Base-by-base conservation (phyloP, 2,888 invertebrate species). In the Torymus tubicola region DNA sequence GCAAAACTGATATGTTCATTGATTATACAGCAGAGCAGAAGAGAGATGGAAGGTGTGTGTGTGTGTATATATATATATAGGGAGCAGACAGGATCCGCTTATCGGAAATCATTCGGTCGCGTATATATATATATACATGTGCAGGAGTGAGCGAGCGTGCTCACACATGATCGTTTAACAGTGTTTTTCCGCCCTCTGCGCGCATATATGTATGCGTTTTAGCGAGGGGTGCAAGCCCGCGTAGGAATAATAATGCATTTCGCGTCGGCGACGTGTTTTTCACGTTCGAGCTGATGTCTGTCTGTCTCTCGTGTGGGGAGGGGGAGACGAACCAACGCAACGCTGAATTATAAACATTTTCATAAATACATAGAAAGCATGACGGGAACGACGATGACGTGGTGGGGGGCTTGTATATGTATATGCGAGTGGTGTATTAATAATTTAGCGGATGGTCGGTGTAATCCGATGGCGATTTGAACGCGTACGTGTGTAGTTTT, bases 1-100 rank as follows among this genome's bases (percentile, higher is more conserved):
- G 80, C 72, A 80, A 80, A 80, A 82, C 78, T 69, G 70, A 81
- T 73, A 73, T 73, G 74, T 71, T 64, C 78, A 64, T 69, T 76
- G 81, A 81, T 79, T 81, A 76, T 57, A 16, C 2, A 57, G n/a
- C 8, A 14, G 55, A 0, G 14, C 4, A 24, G 21, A 14, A 21
- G 69, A 57, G 64, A 55, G 21, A 21, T 21, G 21, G 21, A 21
- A 52, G 61, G 31, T n/a, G n/a, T n/a, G n/a, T n/a, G n/a, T n/a
- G n/a, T n/a, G n/a, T n/a, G 61, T 21, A 2, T 21, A 21, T 21
- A 58, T 42, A 12, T 57, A 2, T 21, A 24, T 50, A 16, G 11
- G 1, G 13, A 16, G 18, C 13, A 24, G 2, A 21, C 50, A 2
- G 52, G 65, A 80, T 80, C 75, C 77, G 77, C 24, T 81, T 81